A percentile compares a stretch with the other conserved stretches of the same genome.
Conservation (phyloP, 2,113 vertebrate genomes). For the Neogale vison region DNA sequence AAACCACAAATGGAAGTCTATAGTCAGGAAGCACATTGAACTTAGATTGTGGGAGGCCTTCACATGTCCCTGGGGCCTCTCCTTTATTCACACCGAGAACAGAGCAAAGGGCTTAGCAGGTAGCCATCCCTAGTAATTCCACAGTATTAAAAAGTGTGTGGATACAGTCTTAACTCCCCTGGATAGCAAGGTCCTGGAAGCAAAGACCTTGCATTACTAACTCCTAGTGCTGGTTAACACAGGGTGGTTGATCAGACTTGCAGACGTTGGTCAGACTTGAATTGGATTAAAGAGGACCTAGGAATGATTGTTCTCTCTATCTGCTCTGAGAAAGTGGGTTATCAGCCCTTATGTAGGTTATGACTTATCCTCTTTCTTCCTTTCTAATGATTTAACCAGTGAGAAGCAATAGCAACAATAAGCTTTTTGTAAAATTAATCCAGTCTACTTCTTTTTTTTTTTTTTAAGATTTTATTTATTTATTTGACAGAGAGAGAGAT, state of each 20-base stretch:
- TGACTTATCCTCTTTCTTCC: not conserved
- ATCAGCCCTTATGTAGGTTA: not conserved
- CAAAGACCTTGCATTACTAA: not conserved
- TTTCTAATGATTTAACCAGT: not conserved
- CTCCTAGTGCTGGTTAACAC: not conserved
- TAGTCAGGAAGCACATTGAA: not conserved
- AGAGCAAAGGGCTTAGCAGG: not conserved
- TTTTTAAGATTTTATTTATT: too few relatives aligned
- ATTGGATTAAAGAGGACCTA: not conserved
- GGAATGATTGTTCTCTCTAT: not conserved
- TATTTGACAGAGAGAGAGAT: too few relatives aligned
- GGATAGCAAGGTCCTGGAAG: not conserved
- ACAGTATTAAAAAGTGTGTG: not conserved
- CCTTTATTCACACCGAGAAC: not conserved
- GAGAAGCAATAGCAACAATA: not conserved
- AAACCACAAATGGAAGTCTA: not conserved
- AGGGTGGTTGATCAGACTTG: not conserved
- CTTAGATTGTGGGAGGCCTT: not conserved
- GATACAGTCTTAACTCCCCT: not conserved
- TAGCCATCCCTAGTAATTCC: not conserved
- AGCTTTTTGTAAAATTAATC: slow-evolving; percentile 10
- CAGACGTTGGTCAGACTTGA: not conserved
- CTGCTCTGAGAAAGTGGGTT: not conserved
- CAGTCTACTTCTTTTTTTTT: not conserved
- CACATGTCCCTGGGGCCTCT: not conserved